phyloP scores from a whole-genome alignment of 64 coral and sea anemone species.

The Astreopora myriophthalma region DNA sequence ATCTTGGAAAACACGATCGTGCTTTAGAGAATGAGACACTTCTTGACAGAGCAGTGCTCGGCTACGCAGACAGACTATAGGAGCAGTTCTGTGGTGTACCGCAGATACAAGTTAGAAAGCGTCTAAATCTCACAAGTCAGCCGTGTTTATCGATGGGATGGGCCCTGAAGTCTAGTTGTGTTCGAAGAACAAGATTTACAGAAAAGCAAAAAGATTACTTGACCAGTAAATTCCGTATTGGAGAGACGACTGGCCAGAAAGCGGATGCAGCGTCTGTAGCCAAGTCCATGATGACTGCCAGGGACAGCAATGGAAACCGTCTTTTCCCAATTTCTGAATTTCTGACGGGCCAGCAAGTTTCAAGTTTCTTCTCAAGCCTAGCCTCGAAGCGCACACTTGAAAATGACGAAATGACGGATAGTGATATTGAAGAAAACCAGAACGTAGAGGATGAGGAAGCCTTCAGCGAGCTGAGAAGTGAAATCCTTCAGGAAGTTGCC shows the following conservation, averaged over 20 bases:
- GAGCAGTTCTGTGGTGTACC: background rate
- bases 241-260: slow-evolving; percentile 24
- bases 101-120: background rate
- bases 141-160: slow-evolving; percentile 18
- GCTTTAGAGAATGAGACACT: too few species aligned
- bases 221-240: background rate
- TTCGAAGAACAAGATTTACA: background rate
- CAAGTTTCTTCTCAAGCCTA: slow-evolving; percentile 35
- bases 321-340: slow-evolving; percentile 33
- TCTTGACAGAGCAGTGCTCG: too few species aligned
- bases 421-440: background rate
- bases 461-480: background rate
- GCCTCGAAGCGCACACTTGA: background rate
- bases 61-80: slow-evolving; percentile 23
- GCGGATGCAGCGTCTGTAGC: too few species aligned
- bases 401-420: background rate
- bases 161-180: slow-evolving; percentile 4
- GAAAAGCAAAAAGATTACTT: slow-evolving; percentile 1
- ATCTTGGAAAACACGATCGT: too few species aligned
- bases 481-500: background rate
- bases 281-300: too few species aligned
- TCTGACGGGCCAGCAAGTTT: slow-evolving; percentile 24
- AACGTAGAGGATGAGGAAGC: background rate
- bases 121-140: too few species aligned
- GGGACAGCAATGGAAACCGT: background rate